Evolutionary conservation across 2,113 vertebrate genomes (phyloP).

Genomic region (Tetrao urogallus): DNA sequence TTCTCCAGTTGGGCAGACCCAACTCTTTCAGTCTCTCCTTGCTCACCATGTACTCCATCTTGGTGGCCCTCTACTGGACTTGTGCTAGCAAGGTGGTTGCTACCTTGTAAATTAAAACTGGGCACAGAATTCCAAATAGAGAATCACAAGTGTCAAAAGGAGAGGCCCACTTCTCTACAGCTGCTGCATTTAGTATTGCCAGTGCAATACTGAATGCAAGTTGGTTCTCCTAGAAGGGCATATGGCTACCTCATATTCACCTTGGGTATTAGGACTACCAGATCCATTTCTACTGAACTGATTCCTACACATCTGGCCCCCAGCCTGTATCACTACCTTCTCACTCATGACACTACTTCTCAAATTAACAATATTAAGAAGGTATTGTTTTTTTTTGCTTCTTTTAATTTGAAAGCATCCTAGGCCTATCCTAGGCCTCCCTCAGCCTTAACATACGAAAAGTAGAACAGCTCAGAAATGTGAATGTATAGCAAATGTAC

Average conservation of each 20-base stretch:
- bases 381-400: background rate
- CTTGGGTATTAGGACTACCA: background rate
- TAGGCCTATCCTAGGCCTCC: background rate
- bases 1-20: background rate
- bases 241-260: rapidly evolving
- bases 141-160: background rate
- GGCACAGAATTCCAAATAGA: rapidly evolving
- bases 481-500: background rate
- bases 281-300: background rate
- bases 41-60: rapidly evolving
- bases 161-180: background rate
- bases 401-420: background rate
- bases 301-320: background rate
- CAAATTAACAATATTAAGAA: background rate
- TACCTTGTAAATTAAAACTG: background rate
- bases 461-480: background rate
- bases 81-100: background rate
- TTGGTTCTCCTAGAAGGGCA: background rate
- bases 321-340: background rate
- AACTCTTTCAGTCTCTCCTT: background rate
- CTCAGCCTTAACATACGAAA: background rate
- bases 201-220: background rate
- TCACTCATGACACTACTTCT: background rate
- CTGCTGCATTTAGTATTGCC: background rate
- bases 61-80: background rate